A percentile compares a stretch with the other conserved stretches of the same genome.
phyloP scores from a whole-genome alignment of 2,888 invertebrate species.

The Drosophila formosana region DNA sequence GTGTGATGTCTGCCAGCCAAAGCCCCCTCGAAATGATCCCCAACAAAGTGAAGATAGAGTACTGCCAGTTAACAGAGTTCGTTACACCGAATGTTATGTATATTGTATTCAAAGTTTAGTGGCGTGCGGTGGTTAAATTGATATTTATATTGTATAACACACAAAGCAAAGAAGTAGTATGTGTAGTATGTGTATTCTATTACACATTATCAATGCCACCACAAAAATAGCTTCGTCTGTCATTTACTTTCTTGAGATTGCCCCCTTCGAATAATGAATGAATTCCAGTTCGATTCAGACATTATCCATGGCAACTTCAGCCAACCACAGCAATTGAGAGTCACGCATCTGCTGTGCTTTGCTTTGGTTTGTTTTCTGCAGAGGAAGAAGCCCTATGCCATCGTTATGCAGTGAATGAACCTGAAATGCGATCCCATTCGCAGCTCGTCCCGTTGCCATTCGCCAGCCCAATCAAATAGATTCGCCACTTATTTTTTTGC shows the following conservation, averaged over 20 bases:
- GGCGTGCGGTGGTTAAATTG: slow-evolving; percentile 21
- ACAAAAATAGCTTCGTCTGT: slow-evolving; percentile 36
- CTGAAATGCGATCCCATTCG: slow-evolving; percentile 56
- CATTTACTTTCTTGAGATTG: slow-evolving; percentile 23
- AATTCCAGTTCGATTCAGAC: slow-evolving; percentile 32
- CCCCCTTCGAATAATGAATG: slow-evolving; percentile 39
- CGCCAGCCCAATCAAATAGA: slow-evolving; percentile 27
- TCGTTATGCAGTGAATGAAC: slow-evolving; percentile 59
- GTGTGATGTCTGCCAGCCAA: slow-evolving; percentile 1
- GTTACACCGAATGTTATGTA: slow-evolving; percentile 27
- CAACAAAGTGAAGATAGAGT: background rate
- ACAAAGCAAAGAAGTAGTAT: background rate
- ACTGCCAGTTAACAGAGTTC: slow-evolving; percentile 20
- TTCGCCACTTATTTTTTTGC: slow-evolving; percentile 7
- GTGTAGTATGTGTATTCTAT: slow-evolving; percentile 32
- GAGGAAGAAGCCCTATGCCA: slow-evolving; percentile 52
- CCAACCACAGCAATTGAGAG: slow-evolving; percentile 33
- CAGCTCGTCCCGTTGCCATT: background rate
- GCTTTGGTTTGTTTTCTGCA: slow-evolving; percentile 1
- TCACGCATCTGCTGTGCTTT: slow-evolving; percentile 22
- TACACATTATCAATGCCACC: slow-evolving; percentile 50
- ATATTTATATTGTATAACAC: slow-evolving; percentile 37
- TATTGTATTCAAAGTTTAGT: background rate
- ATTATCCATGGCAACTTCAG: slow-evolving; percentile 29
- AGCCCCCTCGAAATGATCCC: background rate